phyloP scores from a whole-genome alignment of 2,797 vertebrate species.

The Acestrorhynchus altus region DNA sequence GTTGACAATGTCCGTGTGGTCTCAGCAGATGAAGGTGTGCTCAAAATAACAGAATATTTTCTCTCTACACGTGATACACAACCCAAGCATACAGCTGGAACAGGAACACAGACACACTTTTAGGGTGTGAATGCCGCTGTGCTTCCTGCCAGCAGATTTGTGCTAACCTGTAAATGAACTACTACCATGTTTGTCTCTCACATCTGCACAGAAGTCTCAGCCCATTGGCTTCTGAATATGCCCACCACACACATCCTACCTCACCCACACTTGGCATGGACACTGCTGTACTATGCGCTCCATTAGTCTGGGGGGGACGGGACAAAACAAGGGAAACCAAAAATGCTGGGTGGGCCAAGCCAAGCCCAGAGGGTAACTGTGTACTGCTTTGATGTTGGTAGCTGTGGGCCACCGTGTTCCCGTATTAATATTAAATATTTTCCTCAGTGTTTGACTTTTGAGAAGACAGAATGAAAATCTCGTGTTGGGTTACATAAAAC shows the following conservation, averaged over 20 bases:
- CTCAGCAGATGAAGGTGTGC: not conserved
- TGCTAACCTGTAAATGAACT: slow-evolving; percentile 30
- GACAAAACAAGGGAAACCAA: slow-evolving; percentile 23
- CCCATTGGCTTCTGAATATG: not conserved
- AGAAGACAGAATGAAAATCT: not conserved
- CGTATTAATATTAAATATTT: not conserved
- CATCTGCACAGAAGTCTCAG: slow-evolving; percentile 2
- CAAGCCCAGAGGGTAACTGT: not conserved
- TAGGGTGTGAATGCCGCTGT: not conserved
- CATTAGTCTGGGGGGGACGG: slow-evolving; percentile 12
- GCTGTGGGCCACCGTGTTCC: not conserved
- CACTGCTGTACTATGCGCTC: slow-evolving; percentile 5
- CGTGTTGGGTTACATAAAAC: slow-evolving; percentile 19
- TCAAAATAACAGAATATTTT: slow-evolving; percentile 7
- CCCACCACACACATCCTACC: slow-evolving; percentile 15
- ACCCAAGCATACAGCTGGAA: not conserved
- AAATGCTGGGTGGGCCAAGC: slow-evolving; percentile 15
- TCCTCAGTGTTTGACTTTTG: not conserved
- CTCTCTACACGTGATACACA: slow-evolving; percentile 14
- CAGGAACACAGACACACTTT: not conserved
- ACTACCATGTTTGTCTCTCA: slow-evolving; percentile 17
- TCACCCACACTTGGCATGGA: slow-evolving; percentile 7
- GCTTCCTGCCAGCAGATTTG: not conserved
- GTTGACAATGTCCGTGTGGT: not conserved
- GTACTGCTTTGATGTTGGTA: not conserved